phyloP scores from a whole-genome alignment of 2,113 vertebrate genomes.

The Vulpes vulpes region DNA sequence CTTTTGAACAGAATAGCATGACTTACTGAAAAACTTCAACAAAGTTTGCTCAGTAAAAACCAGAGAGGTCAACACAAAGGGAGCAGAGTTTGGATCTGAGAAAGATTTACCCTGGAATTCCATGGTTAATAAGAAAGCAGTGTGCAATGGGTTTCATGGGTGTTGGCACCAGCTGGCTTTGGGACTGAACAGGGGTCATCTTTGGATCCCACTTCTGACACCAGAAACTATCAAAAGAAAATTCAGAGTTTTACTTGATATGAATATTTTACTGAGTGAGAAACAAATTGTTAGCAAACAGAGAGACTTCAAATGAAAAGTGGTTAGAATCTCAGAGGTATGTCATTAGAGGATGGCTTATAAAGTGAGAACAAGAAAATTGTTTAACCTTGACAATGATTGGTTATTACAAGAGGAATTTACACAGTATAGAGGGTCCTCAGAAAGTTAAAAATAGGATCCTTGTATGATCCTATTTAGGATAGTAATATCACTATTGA shows the following conservation, averaged over 20 bases:
- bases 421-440: neutral
- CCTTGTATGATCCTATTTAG: neutral
- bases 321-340: neutral
- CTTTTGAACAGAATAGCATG: neutral
- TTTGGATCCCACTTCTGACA: neutral
- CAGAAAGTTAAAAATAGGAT: neutral
- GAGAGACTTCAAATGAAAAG: neutral
- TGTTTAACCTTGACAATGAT: neutral
- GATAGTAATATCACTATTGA: neutral
- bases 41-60: neutral
- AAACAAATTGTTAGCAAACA: neutral
- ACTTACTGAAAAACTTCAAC: neutral
- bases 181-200: neutral
- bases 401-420: neutral
- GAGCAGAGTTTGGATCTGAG: neutral
- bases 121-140: neutral
- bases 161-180: neutral
- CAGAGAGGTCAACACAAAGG: neutral
- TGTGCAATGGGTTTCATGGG: neutral
- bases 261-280: neutral
- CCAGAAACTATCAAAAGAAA: neutral
- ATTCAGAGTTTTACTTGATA: neutral
- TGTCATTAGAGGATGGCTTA: neutral
- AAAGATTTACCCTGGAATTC: neutral
- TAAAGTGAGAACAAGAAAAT: neutral